These are phyloP conservation scores for Pteruthius melanotis DNA, from an alignment of 2,113 vertebrate genomes.

Conservation along the genomic window DNA sequence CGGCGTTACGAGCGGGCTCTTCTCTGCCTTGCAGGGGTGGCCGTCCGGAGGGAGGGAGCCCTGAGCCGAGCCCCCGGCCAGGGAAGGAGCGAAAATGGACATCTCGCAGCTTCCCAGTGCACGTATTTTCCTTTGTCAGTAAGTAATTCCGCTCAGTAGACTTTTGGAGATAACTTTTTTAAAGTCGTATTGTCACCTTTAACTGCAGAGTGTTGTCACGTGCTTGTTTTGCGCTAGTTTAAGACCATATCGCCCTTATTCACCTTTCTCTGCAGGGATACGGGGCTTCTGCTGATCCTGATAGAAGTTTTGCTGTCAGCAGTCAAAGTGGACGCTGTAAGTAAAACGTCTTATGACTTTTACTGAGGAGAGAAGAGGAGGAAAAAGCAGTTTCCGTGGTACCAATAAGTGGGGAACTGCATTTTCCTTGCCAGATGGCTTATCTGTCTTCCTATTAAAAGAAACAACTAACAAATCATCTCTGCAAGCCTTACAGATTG, in stretches of 20 bases:
- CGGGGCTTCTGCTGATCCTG: conserved; percentile 22
- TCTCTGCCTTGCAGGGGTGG: conserved; percentile 1
- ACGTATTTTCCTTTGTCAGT: conserved; percentile 7
- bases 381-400: conserved; percentile 13
- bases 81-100: conserved; percentile 23
- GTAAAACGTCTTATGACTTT: not conserved
- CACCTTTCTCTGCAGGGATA: conserved; percentile 10
- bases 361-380: not conserved
- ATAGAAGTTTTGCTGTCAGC: conserved; percentile 32
- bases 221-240: not conserved
- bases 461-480: not conserved
- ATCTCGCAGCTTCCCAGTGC: not conserved
- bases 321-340: conserved; percentile 49
- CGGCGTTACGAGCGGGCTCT: not conserved
- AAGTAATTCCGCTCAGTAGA: conserved; percentile 20
- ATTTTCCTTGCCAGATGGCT: not conserved
- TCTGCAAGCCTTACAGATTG: not conserved
- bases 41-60: not conserved
- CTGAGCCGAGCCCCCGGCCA: not conserved
- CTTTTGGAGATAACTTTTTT: not conserved
- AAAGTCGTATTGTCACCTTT: conserved; percentile 4
- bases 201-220: not conserved
- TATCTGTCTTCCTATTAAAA: not conserved
- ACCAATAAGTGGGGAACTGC: not conserved
- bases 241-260: not conserved